phyloP scores from a whole-genome alignment of 2,888 invertebrate species.

The Cephus rjabovi region DNA sequence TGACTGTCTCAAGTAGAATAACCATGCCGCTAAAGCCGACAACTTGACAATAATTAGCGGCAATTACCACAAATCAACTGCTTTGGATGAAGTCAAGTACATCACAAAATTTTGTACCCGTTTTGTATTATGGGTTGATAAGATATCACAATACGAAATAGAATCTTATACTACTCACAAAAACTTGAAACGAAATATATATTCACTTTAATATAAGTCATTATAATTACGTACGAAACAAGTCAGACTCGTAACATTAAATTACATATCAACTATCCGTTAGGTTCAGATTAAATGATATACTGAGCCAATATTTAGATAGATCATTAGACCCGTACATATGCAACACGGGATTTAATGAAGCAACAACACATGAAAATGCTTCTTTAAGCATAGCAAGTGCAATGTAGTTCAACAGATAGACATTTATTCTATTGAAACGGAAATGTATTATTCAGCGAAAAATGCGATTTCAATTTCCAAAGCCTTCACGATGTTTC shows the following conservation, averaged over 20 bases:
- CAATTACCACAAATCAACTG: constrained; percentile 24
- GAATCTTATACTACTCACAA: background rate
- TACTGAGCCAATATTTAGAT: background rate
- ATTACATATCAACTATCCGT: background rate
- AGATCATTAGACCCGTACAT: background rate
- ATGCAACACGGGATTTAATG: background rate
- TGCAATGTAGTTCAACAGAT: background rate
- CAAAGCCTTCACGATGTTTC: background rate
- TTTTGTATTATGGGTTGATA: background rate
- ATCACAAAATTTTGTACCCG: constrained; percentile 15
- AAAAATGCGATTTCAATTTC: background rate
- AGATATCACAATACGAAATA: background rate
- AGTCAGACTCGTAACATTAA: background rate
- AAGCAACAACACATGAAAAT: background rate
- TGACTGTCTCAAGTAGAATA: constrained; percentile 11
- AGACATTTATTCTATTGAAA: background rate
- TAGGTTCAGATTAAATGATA: background rate
- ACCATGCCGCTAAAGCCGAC: constrained; percentile 16
- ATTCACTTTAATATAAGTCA: background rate
- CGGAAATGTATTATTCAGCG: background rate
- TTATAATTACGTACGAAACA: background rate
- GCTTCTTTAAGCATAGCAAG: background rate
- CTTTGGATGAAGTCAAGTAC: constrained; percentile 21
- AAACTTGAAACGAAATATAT: background rate
- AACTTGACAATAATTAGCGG: constrained; percentile 21